Base-by-base conservation (phyloP, 2,113 vertebrate genomes). In the Catharus bicknelli region DNA sequence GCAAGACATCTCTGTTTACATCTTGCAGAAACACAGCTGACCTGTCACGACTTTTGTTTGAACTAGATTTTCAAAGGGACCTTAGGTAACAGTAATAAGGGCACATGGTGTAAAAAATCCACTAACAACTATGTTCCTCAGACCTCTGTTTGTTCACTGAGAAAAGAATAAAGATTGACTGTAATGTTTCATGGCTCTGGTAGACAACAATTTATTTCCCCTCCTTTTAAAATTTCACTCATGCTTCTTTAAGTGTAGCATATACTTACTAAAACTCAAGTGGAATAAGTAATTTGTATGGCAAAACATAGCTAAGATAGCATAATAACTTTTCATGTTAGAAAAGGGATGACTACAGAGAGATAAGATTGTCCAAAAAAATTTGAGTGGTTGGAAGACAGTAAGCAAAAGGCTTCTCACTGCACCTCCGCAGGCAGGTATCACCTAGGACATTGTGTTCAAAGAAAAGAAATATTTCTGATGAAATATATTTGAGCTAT, bases 51-150 rank as follows among this genome's bases (percentile, higher is more conserved):
- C 15, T 82, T 74, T 72, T 72, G 20, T 62, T 72, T 84, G 66
- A 90, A 38, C 25, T 61, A 42, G 68, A 45, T 72, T 92, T 93
- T 92, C 55, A 79, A 22, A 62, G 11, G 70, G 50, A 68, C 38
- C 7, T 50, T 42, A 84, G 29, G 27, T 59, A 88, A 68, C 6
- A 64, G 21, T 32, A 68, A 20, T 6, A 74, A 53, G 4, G 16
- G 4, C 32, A 30, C 18, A 70, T 2, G 6, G 6, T 21, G 3
- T n/a, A 59, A 84, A 78, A 88, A 77, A 50, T 3, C 0, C 2
- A 27, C 17, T 29, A 63, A 42, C 50, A 64, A 42, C 0, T 76
- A 26, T 4, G 16, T 27, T 61, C 7, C 77, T 84, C 48, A 78
- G 73, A 40, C 4, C 34, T 19, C 13, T 1, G 0, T 90, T 81